Conservation (phyloP, 2,797 vertebrate species). For the Sternarchorhynchus goeldii region DNA sequence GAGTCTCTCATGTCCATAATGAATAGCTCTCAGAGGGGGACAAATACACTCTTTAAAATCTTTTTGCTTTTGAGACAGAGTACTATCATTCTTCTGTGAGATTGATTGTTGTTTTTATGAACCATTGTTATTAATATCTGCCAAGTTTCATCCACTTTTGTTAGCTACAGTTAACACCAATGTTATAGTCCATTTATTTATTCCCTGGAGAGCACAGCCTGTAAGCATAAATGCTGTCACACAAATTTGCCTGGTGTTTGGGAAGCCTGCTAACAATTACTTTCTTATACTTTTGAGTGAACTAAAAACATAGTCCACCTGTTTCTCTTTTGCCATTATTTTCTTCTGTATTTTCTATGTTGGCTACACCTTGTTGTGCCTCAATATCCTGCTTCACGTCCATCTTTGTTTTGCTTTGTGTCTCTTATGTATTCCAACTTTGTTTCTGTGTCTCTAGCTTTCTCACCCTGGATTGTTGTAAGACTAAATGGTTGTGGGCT, state of each 20-base stretch:
- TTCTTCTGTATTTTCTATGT: too few relatives aligned
- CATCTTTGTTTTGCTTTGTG: too few relatives aligned
- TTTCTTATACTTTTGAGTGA: not conserved
- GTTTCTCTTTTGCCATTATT: too few relatives aligned
- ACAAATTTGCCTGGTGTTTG: not conserved
- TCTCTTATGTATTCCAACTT: too few relatives aligned
- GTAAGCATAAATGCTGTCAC: not conserved
- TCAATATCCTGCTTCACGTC: too few relatives aligned
- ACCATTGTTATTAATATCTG: conserved; percentile 4
- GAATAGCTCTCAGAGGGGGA: conserved; percentile 19
- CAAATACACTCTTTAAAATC: conserved; percentile 30
- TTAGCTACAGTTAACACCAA: not conserved
- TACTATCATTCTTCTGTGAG: conserved; percentile 7
- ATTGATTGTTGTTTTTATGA: conserved; percentile 9
- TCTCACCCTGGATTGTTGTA: too few relatives aligned
- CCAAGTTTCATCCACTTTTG: not conserved
- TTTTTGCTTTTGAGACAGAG: conserved; percentile 22
- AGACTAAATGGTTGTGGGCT: too few relatives aligned
- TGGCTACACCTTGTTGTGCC: too few relatives aligned
- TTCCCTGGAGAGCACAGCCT: too few relatives aligned
- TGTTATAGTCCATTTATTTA: not conserved
- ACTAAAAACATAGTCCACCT: too few relatives aligned
- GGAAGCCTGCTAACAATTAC: not conserved
- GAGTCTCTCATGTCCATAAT: conserved; percentile 27
- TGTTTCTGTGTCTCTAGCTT: too few relatives aligned